Base-by-base conservation (phyloP, 2,113 vertebrate species). In the Nothocercus nigrocapillus region DNA sequence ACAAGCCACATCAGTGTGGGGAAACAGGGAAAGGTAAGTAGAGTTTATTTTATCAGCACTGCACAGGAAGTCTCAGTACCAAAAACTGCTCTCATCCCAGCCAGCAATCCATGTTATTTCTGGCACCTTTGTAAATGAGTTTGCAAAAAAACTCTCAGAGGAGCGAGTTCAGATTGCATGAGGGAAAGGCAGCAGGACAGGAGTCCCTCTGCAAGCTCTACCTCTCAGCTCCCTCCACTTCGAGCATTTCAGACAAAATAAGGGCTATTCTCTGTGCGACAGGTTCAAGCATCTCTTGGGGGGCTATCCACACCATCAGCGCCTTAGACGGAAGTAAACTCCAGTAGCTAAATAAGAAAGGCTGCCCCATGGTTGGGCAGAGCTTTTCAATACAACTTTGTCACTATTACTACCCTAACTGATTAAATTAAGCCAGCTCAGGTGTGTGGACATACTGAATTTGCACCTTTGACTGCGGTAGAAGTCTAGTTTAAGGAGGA, bases 41-140 rank as follows among this genome's bases (percentile, higher is more conserved):
- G 79, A 82, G 85, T 96, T 95, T 95, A 94, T 96, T 95, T 96
- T 95, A 95, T 89, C 95, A 90, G 81, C 75, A 36, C 64, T 92
- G 54, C 88, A 58, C 56, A 69, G 95, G 94, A 95, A 95, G 70
- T 62, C 79, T 96, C 78, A 45, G 77, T 62, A 91, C 70, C 47
- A 85, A 93, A 95, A 96, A 77, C 3, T 80, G 51, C 72, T 70
- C 92, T 94, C 68, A 80, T 91, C 91, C 76, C 64, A 85, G 63
- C 67, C 91, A 94, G 68, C 58, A 14, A 22, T 77, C 49, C 18
- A 5, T 90, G 91, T 96, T 96, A 94, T 92, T 86, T 76, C 93
- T 96, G 91, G 94, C 88, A 87, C 66, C 49, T 94, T 75, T 74
- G 59, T 63, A 89, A 95, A 88, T 10, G 85, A 75, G 58, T 85